Conservation (phyloP, 2,113 vertebrate species). For the Sphyrna mokarran region DNA sequence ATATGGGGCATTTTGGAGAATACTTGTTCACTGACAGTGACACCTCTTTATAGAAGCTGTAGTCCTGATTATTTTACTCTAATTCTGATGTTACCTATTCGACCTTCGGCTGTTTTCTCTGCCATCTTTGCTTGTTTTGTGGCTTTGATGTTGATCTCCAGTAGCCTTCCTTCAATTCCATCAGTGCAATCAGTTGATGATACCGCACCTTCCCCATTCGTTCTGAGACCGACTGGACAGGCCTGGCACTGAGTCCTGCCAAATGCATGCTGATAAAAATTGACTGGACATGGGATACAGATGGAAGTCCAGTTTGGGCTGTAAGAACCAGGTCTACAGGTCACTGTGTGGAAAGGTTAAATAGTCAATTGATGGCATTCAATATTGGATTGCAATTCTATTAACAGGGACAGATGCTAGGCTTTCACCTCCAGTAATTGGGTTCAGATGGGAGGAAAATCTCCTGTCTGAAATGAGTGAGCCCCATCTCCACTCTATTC, state of each 20-base stretch:
- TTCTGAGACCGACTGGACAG: not conserved
- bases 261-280: conserved; percentile 19
- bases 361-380: not conserved
- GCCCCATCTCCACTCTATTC: not conserved
- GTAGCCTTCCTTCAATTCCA: not conserved
- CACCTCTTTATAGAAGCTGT: not conserved
- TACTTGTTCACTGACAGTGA: not conserved
- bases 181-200: conserved; percentile 11
- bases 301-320: conserved; percentile 22
- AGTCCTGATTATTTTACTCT: not conserved
- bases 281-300: conserved; percentile 14
- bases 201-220: not conserved
- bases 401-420: not conserved
- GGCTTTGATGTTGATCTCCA: not conserved
- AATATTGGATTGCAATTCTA: not conserved
- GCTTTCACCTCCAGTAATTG: not conserved
- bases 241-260: not conserved
- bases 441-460: not conserved
- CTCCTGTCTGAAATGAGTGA: not conserved
- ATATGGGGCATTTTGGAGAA: not conserved
- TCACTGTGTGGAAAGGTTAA: not conserved
- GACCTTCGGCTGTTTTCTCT: not conserved
- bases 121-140: not conserved
- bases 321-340: conserved; percentile 22
- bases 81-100: not conserved